Evolutionary conservation across 2,797 vertebrate species (phyloP).

Genomic region (Otolemur crassicaudatus): DNA sequence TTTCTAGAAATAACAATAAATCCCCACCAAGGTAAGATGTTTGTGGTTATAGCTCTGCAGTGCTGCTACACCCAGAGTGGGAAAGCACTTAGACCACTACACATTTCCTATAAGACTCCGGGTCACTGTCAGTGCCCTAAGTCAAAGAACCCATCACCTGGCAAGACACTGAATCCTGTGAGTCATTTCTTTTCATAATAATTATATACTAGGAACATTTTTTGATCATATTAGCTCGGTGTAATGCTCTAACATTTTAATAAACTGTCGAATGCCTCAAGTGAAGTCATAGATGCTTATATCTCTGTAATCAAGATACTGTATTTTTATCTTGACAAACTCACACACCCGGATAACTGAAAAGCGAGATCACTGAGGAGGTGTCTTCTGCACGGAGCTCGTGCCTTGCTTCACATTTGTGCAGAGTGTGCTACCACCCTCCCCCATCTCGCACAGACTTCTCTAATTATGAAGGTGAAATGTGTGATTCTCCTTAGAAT

Average conservation of each 20-base stretch:
- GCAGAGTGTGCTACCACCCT: neutral
- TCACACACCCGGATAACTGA: slow-evolving; percentile 53
- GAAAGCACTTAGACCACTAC: neutral
- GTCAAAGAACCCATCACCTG: neutral
- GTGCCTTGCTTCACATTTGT: slow-evolving; percentile 11
- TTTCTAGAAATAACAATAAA: slow-evolving; percentile 89
- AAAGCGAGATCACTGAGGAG: slow-evolving; percentile 45
- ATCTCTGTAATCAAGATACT: slow-evolving; percentile 63
- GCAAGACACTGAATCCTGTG: slow-evolving; percentile 2
- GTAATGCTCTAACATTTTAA: slow-evolving; percentile 31
- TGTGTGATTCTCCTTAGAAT: neutral
- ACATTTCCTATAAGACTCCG: neutral
- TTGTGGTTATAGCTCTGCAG: neutral
- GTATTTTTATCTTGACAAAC: slow-evolving; percentile 75
- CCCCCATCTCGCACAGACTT: neutral
- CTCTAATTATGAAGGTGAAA: slow-evolving; percentile 5
- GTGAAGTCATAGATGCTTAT: slow-evolving; percentile 21
- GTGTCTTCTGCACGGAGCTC: neutral
- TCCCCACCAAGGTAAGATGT: slow-evolving; percentile 53
- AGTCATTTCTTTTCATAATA: slow-evolving; percentile 56
- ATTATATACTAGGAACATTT: slow-evolving; percentile 42
- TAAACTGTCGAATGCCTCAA: slow-evolving; percentile 62
- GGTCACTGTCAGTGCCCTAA: slow-evolving; percentile 35
- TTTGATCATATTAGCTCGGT: slow-evolving; percentile 51
- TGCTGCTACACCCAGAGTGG: neutral